Conservation (phyloP, 2,797 vertebrate species). For the Coranthus polyacanthus region DNA sequence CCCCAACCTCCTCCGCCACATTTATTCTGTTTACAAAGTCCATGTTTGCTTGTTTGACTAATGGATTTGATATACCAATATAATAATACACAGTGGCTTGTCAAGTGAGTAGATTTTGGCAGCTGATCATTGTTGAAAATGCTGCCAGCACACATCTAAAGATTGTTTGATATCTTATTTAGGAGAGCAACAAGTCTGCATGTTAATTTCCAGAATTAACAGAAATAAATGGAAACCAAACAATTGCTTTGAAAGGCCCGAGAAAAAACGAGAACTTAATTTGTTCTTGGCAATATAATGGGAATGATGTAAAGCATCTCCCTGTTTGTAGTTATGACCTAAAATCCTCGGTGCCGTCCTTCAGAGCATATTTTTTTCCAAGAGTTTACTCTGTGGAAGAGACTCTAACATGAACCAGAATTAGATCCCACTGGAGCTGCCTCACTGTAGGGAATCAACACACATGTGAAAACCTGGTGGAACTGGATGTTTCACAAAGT, state of each 20-base stretch:
- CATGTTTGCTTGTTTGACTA: constrained; percentile 8
- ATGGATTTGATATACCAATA: too few relatives aligned
- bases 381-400: too few relatives aligned
- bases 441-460: constrained; percentile 9
- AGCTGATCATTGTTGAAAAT: constrained; percentile 11
- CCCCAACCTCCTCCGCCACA: too few relatives aligned
- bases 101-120: constrained; percentile 17
- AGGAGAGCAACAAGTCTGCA: background rate
- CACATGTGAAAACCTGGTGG: constrained; percentile 39
- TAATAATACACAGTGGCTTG: too few relatives aligned
- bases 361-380: too few relatives aligned
- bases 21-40: constrained; percentile 1
- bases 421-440: constrained; percentile 27
- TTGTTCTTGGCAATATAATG: too few relatives aligned
- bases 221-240: background rate
- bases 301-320: too few relatives aligned
- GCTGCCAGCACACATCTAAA: constrained; percentile 6
- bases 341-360: too few relatives aligned
- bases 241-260: too few relatives aligned
- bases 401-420: constrained; percentile 9
- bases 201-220: background rate
- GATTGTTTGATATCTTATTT: background rate
- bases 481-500: constrained; percentile 56
- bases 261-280: too few relatives aligned
- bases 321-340: too few relatives aligned